Evolutionary conservation across 2,797 vertebrate species (phyloP).

Genomic region (Echiichthys vipera): DNA sequence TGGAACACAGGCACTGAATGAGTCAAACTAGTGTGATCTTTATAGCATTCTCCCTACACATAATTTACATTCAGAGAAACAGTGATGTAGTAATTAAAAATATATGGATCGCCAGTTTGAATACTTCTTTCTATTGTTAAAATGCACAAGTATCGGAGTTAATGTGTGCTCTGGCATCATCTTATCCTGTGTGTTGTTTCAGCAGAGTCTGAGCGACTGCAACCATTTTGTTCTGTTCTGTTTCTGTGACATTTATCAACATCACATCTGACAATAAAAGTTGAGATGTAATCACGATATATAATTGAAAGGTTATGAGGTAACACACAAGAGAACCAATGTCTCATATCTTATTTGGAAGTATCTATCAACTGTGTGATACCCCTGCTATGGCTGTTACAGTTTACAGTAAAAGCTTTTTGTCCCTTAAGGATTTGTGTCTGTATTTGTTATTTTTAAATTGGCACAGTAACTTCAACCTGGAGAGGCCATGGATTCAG

Average conservation of each 20-base stretch:
- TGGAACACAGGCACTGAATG: conserved; percentile 46
- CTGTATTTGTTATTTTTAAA: conserved; percentile 73
- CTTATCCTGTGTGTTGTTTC: conserved; percentile 29
- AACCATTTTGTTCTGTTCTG: conserved; percentile 35
- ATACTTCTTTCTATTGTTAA: conserved; percentile 46
- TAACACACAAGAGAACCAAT: conserved; percentile 49
- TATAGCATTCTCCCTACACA: conserved; percentile 41
- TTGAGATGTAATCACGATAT: conserved; percentile 53
- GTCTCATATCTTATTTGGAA: conserved; percentile 63
- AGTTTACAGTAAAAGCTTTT: conserved; percentile 57
- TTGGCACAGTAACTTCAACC: conserved; percentile 53
- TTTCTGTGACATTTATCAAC: conserved; percentile 71
- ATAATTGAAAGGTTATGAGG: conserved; percentile 69
- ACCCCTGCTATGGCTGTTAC: conserved; percentile 36
- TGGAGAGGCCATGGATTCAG: conserved; percentile 41
- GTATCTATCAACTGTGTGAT: conserved; percentile 59
- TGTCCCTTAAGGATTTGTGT: conserved; percentile 53
- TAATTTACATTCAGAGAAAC: conserved; percentile 48
- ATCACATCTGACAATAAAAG: conserved; percentile 67
- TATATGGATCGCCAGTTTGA: conserved; percentile 48
- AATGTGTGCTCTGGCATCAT: conserved; percentile 16
- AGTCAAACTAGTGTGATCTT: conserved; percentile 43
- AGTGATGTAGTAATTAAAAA: conserved; percentile 48
- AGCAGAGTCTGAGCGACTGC: conserved; percentile 23
- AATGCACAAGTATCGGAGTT: conserved; percentile 6